Base-by-base conservation (phyloP, 2,888 invertebrate genomes). In the Plebejus melissa region DNA sequence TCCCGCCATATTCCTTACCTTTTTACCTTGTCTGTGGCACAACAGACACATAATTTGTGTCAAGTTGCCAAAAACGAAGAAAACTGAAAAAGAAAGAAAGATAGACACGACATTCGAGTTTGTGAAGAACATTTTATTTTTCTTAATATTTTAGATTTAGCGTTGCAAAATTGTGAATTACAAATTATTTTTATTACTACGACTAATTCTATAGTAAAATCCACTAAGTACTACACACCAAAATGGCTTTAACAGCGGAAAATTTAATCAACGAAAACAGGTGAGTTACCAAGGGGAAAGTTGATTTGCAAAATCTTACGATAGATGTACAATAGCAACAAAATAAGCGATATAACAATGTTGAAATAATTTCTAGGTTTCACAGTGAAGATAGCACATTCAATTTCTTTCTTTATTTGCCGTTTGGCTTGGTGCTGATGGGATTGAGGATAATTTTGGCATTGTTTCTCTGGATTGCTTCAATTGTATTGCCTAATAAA, bases 401-500 rank as follows among this genome's bases (percentile, higher is more conserved):
- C 36, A 92, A 93, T 80, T 92, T 95, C 80, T 82, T 95, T 32
- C 80, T 94, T 76, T 95, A 95, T 83, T 82, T 94, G 81, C 95
- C 95, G 7, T 83, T 95, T 81, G 95, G 95, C 76, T 83, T 95
- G 74, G 78, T 94, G 50, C 85, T 95, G 79, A 84, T 94, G 83
- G 80, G 90, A 74, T 82, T 94, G 77, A 90, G 95, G 82, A 86
- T 89, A 76, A 80, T 94, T 71, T 81, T 95, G 82, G 94, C 93
- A 1, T 82, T 95, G 80, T 83, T 94, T 80, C 87, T 95, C 77
- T 93, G 95, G 89, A 85, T 95, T 76, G 90, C 94, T 57, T 94
- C 94, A 75, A 94, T 94, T 80, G 87, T 94, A 81, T 87, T 95
- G 79, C 95, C 95, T 57, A 94, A 95, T 82, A 94, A 94, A 80